These are phyloP conservation scores for Calyptommatus sinebrachiatus DNA, from an alignment of 2,113 vertebrate genomes.

Conservation along the genomic window DNA sequence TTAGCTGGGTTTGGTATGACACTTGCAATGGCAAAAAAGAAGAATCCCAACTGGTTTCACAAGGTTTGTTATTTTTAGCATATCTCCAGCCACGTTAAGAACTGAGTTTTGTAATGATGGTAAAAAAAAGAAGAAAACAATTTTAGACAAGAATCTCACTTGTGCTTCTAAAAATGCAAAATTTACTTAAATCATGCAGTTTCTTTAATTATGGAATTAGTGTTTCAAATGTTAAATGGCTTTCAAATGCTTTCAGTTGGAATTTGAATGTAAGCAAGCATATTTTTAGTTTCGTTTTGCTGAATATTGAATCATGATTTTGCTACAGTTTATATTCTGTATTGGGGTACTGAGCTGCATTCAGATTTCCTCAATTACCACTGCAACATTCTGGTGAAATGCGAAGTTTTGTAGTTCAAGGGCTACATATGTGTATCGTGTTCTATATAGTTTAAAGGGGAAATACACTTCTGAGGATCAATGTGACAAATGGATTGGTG, in stretches of 20 bases:
- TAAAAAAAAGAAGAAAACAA: not conserved
- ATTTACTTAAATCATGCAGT: not conserved
- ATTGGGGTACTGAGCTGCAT: too few relatives aligned
- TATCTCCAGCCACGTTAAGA: not conserved
- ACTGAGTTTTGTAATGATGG: not conserved
- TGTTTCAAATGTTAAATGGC: not conserved
- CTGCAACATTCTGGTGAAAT: too few relatives aligned
- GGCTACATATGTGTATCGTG: not conserved
- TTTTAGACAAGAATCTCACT: not conserved
- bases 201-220: not conserved
- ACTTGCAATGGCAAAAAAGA: conserved; percentile 89
- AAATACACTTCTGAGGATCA: not conserved
- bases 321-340: not conserved
- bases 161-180: not conserved
- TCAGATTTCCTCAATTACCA: too few relatives aligned
- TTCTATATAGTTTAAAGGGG: not conserved
- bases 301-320: not conserved
- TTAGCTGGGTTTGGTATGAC: conserved; percentile 89
- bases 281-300: not conserved
- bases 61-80: conserved; percentile 78
- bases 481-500: not conserved
- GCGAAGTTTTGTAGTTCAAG: too few relatives aligned
- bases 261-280: not conserved
- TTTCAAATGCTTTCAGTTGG: not conserved
- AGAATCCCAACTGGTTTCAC: conserved; percentile 87